Base-by-base conservation (phyloP, 1,140 invertebrate genomes). In the Drosophila pandora region DNA sequence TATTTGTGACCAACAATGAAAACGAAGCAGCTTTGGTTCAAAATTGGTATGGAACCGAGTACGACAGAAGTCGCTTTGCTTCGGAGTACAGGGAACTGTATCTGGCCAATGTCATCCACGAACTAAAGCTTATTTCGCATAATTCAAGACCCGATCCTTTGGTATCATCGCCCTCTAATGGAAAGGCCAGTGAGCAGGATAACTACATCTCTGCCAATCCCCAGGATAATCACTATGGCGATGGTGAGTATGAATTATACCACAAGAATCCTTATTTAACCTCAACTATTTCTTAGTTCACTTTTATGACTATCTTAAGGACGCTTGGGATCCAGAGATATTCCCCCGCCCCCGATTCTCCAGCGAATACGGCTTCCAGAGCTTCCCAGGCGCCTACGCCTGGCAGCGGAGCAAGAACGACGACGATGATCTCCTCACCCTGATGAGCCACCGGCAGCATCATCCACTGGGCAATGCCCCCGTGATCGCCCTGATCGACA, bases 1-100 rank as follows among this genome's bases (percentile, higher is more conserved):
- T 99, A 0, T 97, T 97, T 95, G 96, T 97, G 12, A 98, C 97
- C 3, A 99, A 99, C 91, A 99, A 99, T 92, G 99, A 99, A 93
- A 99, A 99, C 91, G 98, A 99, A 94, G 95, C 94, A 25, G 98
- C 97, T 0, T 91, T 99, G 2, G 93, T 94, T 43, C 94, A 94
- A 34, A 95, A 97, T 90, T 98, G 97, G 97, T 97, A 97, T 91
- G 93, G 93, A 1, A 97, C 96, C 3, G 84, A 77, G 1, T 28
- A 45, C 0, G 91, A 95, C 30, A 94, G 93, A 58, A 78, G 93
- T 2, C 87, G 93, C 34, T 97, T 96, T 78, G 95, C 95, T 79
- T 73, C 92, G 0, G 97, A 99, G 91, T 99, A 99, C 88, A 92
- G 97, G 0, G 95, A 95, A 78, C 93, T 99, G 0, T 99, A 99